These are phyloP conservation scores for Andricus quercusramuli DNA, from an alignment of 2,888 invertebrate genomes.

Conservation along the genomic window DNA sequence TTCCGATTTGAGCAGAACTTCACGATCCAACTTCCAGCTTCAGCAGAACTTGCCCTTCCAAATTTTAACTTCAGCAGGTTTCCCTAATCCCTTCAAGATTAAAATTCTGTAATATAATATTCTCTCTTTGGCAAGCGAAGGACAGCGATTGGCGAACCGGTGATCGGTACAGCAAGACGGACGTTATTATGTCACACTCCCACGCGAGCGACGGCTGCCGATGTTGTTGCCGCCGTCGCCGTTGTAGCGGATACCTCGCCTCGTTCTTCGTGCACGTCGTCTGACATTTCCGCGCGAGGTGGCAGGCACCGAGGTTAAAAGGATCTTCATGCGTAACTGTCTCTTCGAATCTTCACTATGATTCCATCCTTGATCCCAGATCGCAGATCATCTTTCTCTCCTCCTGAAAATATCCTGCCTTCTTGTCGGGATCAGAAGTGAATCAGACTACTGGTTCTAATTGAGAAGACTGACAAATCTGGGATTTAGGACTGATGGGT, in stretches of 20 bases:
- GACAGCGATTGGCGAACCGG: constrained; percentile 16
- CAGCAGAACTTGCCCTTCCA: background rate
- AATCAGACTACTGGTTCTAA: background rate
- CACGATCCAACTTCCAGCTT: background rate
- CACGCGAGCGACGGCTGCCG: constrained; percentile 70
- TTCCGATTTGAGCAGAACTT: background rate
- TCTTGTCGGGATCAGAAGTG: background rate
- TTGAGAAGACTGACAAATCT: background rate
- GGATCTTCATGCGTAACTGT: constrained; percentile 51
- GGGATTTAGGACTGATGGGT: background rate
- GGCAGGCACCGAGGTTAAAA: constrained; percentile 46
- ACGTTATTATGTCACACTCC: constrained; percentile 75
- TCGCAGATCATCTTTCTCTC: background rate
- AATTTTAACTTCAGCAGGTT: background rate
- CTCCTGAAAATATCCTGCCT: background rate
- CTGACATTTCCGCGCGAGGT: constrained; percentile 66
- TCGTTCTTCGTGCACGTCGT: constrained; percentile 56
- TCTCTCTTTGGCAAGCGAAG: background rate
- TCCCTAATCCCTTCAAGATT: background rate
- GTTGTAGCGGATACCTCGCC: constrained; percentile 43
- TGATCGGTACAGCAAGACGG: constrained; percentile 37
- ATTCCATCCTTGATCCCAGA: constrained; percentile 1
- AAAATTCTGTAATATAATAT: background rate
- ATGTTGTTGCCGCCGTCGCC: constrained; percentile 16
- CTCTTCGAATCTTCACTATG: constrained; percentile 16